Evolutionary conservation across 35 echinoderm and acorn worm genomes (phyloP).

Genomic region (Nesometra sesokonis): DNA sequence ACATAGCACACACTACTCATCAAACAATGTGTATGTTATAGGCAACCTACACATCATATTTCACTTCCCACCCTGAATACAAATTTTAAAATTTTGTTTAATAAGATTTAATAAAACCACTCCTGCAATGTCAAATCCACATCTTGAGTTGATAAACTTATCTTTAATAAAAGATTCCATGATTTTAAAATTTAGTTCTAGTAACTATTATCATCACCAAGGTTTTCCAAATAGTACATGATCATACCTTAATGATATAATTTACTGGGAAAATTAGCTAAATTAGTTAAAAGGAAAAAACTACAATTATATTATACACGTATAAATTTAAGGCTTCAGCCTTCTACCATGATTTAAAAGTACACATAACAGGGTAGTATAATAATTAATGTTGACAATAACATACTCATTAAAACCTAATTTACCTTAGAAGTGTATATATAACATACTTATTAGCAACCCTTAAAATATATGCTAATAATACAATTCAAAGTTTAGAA

Average conservation of each 20-base stretch:
- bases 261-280: not conserved
- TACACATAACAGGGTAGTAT: too few relatives aligned
- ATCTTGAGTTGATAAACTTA: not conserved
- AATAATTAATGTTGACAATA: too few relatives aligned
- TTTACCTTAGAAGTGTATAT: too few relatives aligned
- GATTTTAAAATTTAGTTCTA: not conserved
- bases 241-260: not conserved
- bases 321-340: not conserved
- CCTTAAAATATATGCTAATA: not conserved
- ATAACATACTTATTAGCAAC: too few relatives aligned
- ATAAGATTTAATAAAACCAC: not conserved
- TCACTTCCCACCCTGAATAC: not conserved
- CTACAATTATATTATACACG: not conserved
- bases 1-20: not conserved
- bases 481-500: not conserved
- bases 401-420: too few relatives aligned
- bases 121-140: not conserved
- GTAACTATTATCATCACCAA: not conserved
- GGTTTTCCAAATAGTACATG: not conserved
- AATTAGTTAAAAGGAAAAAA: not conserved
- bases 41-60: too few relatives aligned
- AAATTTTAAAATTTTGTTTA: not conserved
- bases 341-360: too few relatives aligned
- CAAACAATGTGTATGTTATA: too few relatives aligned
- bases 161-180: not conserved